A percentile compares a stretch with the other conserved stretches of the same genome.
Conservation (phyloP, 2,113 vertebrate species). For the Murina feae region DNA sequence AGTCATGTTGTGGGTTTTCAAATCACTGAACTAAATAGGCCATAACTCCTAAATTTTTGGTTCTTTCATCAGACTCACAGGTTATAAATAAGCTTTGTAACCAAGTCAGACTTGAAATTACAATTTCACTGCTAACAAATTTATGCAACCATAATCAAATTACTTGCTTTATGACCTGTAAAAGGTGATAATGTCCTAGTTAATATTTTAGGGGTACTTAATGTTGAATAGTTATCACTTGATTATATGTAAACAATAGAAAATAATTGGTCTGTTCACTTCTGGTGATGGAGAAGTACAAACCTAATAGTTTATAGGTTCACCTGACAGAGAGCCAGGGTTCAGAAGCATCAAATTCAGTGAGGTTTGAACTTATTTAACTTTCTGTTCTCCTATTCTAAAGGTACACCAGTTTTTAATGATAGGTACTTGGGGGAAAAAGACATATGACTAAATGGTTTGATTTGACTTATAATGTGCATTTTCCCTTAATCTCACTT, state of each 20-base stretch:
- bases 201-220: neutral
- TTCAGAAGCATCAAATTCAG: neutral
- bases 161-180: neutral
- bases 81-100: neutral
- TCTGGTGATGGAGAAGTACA: neutral
- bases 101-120: neutral
- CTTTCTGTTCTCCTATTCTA: neutral
- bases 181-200: neutral
- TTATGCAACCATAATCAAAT: neutral
- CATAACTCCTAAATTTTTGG: neutral
- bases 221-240: neutral
- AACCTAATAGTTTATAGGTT: neutral
- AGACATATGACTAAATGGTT: neutral
- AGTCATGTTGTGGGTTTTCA: neutral
- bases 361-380: neutral
- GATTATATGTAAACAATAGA: neutral
- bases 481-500: neutral
- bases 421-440: no score
- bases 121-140: neutral
- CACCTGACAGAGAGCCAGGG: neutral
- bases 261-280: neutral
- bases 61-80: neutral
- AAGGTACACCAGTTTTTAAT: neutral
- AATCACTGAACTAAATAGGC: neutral
- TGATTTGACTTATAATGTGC: neutral